These are phyloP conservation scores for Penaeus chinensis DNA, from an alignment of 1,140 invertebrate species.

Conservation along the genomic window DNA sequence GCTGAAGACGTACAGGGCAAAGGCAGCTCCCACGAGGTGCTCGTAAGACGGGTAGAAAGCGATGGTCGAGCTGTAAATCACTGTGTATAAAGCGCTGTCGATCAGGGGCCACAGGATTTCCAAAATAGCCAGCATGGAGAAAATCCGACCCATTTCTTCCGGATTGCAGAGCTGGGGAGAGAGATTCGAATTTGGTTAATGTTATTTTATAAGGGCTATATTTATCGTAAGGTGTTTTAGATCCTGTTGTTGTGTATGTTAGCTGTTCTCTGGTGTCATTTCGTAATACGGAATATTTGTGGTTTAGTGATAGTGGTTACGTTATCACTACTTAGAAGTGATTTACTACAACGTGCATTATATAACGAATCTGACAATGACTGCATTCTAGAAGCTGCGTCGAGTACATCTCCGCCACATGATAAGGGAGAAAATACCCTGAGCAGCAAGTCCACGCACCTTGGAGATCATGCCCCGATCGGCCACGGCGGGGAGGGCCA, in stretches of 20 bases:
- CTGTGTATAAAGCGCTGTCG: background rate
- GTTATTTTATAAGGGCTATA: too few species aligned
- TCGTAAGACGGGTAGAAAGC: background rate
- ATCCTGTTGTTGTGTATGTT: too few species aligned
- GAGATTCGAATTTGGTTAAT: background rate
- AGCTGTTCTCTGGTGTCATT: too few species aligned
- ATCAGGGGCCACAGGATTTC: background rate
- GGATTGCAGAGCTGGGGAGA: background rate
- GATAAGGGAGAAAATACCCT: too few species aligned
- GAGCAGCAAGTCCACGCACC: background rate
- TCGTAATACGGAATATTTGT: too few species aligned
- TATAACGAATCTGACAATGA: too few species aligned
- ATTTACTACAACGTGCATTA: too few species aligned
- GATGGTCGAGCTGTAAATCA: background rate
- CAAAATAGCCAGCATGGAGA: constrained; percentile 12
- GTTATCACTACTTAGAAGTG: too few species aligned
- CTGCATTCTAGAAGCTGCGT: too few species aligned
- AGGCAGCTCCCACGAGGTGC: background rate
- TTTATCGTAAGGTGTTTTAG: too few species aligned
- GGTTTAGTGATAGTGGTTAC: too few species aligned
- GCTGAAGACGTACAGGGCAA: background rate
- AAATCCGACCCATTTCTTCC: background rate
- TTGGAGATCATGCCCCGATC: constrained; percentile 16
- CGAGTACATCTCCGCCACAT: too few species aligned
- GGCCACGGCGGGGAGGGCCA: background rate